Evolutionary conservation across 2,113 vertebrate species (phyloP).

Genomic region (Campylomormyrus tamandua): DNA sequence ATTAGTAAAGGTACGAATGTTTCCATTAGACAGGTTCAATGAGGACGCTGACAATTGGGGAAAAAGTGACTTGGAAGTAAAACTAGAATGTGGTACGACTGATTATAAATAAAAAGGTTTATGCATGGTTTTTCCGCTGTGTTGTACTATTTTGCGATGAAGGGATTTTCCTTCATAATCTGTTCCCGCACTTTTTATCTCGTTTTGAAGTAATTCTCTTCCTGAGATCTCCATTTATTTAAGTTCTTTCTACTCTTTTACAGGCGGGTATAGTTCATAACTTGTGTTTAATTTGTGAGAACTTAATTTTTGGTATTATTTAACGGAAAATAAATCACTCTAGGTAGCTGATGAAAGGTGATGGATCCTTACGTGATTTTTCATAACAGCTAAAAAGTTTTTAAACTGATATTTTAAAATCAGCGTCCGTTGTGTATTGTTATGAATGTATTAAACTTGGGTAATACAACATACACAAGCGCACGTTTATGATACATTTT

Average conservation of each 20-base stretch:
- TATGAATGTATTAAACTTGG: not conserved
- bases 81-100: slow-evolving; percentile 26
- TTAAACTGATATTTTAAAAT: not conserved
- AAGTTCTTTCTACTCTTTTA: slow-evolving; percentile 34
- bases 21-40: slow-evolving; percentile 25
- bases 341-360: not conserved
- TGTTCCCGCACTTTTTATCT: not conserved
- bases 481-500: not conserved
- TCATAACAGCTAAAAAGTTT: not conserved
- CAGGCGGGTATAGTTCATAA: slow-evolving; percentile 45
- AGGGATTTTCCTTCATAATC: slow-evolving; percentile 16
- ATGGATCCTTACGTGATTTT: not conserved
- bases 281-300: slow-evolving; percentile 40
- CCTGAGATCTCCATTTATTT: slow-evolving; percentile 38
- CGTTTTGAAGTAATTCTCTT: slow-evolving; percentile 32
- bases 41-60: slow-evolving; percentile 51
- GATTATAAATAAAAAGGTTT: not conserved
- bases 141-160: slow-evolving; percentile 37
- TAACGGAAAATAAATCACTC: not conserved
- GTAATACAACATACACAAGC: not conserved
- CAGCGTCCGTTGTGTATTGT: not conserved
- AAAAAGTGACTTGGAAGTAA: slow-evolving; percentile 33
- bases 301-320: slow-evolving; percentile 50
- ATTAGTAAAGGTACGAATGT: slow-evolving; percentile 52
- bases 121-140: slow-evolving; percentile 4